Percentiles rank a stretch among this genome's conserved stretches.
Evolutionary conservation across 2,888 invertebrate genomes (phyloP).

Genomic region (Aromia moschata): DNA sequence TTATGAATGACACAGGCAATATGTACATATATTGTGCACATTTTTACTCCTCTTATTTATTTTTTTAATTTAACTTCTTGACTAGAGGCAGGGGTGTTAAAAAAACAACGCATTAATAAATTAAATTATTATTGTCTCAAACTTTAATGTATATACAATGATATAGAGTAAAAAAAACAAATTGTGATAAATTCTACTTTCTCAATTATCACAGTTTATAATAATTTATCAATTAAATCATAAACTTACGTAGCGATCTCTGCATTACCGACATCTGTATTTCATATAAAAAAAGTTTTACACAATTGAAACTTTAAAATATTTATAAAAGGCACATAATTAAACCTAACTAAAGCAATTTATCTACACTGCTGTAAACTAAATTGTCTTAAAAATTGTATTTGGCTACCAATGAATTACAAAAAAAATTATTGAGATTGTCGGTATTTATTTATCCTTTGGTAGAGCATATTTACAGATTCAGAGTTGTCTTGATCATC

Average conservation of each 20-base stretch:
- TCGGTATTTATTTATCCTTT: constrained; percentile 56
- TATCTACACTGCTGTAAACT: constrained; percentile 8
- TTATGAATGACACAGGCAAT: too few species aligned
- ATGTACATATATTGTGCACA: too few species aligned
- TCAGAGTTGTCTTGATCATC: constrained; percentile 56
- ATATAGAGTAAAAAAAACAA: constrained; percentile 27
- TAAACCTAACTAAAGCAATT: constrained; percentile 13
- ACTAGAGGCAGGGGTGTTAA: too few species aligned
- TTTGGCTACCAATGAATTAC: constrained; percentile 24
- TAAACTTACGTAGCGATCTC: constrained; percentile 31
- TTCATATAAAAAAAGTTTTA: constrained; percentile 29
- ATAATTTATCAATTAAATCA: constrained; percentile 29
- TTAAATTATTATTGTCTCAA: constrained; percentile 22
- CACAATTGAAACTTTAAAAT: constrained; percentile 13
- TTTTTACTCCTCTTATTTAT: too few species aligned
- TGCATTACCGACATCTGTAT: constrained; percentile 22
- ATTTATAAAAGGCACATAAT: constrained; percentile 23
- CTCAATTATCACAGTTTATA: constrained; percentile 46
- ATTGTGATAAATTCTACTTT: constrained; percentile 39
- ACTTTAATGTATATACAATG: constrained; percentile 15
- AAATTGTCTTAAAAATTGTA: constrained; percentile 6
- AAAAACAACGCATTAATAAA: constrained; percentile 5
- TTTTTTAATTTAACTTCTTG: too few species aligned
- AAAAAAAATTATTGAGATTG: constrained; percentile 20
- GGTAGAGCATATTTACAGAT: constrained; percentile 51